A percentile compares a stretch with the other conserved stretches of the same genome.
Conservation (phyloP, 2,113 vertebrate species). For the Antechinus flavipes region DNA sequence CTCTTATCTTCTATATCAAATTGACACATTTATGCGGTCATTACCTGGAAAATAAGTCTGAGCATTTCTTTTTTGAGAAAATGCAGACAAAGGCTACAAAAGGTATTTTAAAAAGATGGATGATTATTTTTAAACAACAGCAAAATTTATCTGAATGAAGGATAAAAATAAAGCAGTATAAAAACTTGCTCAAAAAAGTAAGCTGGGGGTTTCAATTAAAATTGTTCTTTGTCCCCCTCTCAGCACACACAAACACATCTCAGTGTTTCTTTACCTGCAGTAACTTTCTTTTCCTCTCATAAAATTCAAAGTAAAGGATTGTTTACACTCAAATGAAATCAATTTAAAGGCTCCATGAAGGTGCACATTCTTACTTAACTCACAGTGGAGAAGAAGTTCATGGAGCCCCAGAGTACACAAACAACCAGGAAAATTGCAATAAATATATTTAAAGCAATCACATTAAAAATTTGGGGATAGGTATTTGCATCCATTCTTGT, state of each 20-base stretch:
- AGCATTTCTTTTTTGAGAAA: not conserved
- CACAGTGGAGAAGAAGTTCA: not conserved
- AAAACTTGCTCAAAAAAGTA: not conserved
- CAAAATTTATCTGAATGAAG: not conserved
- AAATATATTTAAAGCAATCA: not conserved
- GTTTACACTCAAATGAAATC: not conserved
- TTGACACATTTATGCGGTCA: not conserved
- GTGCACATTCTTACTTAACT: not conserved
- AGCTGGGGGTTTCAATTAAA: not conserved
- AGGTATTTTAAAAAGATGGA: not conserved
- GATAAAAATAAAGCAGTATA: not conserved
- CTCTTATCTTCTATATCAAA: not conserved
- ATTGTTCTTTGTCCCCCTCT: not conserved
- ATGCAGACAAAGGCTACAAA: not conserved
- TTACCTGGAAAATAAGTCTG: not conserved
- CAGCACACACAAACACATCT: not conserved
- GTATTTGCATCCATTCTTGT: no score
- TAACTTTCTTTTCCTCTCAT: not conserved
- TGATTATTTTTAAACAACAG: not conserved
- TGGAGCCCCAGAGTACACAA: not conserved
- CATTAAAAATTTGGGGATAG: not conserved
- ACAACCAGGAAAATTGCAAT: not conserved
- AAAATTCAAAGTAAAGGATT: not conserved
- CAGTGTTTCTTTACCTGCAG: not conserved
- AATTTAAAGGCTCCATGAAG: not conserved